A percentile compares a stretch with the other conserved stretches of the same genome.
These are phyloP conservation scores for Schizotus pectinicornis DNA, from an alignment of 2,888 invertebrate genomes.

Conservation along the genomic window DNA sequence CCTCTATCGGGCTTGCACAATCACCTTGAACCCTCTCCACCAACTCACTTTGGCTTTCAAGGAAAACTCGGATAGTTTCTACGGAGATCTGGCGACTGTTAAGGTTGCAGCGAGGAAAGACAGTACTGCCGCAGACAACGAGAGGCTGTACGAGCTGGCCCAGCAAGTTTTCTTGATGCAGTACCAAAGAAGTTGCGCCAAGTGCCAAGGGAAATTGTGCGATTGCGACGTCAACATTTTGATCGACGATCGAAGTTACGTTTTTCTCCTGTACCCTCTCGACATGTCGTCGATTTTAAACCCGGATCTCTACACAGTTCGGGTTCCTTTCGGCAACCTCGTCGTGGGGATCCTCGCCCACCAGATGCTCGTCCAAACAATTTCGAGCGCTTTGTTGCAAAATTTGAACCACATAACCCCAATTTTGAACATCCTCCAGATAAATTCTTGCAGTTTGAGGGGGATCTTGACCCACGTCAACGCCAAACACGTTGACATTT, in stretches of 20 bases:
- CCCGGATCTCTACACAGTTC: slow-evolving; percentile 77
- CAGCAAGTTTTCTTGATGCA: slow-evolving; percentile 83
- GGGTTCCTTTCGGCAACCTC: slow-evolving; percentile 86
- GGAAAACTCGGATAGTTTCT: slow-evolving; percentile 91
- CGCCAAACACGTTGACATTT: slow-evolving; percentile 69
- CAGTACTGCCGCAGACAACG: slow-evolving; percentile 82
- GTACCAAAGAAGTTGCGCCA: slow-evolving; percentile 52
- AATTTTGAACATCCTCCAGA: slow-evolving; percentile 56
- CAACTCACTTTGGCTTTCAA: slow-evolving; percentile 91
- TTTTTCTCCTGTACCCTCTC: slow-evolving; percentile 84
- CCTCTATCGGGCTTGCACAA: slow-evolving; percentile 81
- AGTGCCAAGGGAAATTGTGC: slow-evolving; percentile 54
- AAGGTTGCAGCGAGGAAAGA: slow-evolving; percentile 93
- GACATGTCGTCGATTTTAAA: slow-evolving; percentile 74
- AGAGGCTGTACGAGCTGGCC: slow-evolving; percentile 84
- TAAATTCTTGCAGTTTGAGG: slow-evolving; percentile 55
- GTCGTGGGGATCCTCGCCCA: slow-evolving; percentile 90
- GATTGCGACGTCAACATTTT: slow-evolving; percentile 60
- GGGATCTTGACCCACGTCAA: slow-evolving; percentile 60
- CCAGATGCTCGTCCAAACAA: slow-evolving; percentile 89
- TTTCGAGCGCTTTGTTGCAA: slow-evolving; percentile 85
- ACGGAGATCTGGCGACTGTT: slow-evolving; percentile 89
- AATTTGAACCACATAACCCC: slow-evolving; percentile 58
- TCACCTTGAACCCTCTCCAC: slow-evolving; percentile 86
- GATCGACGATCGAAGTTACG: slow-evolving; percentile 85